A percentile compares a stretch with the other conserved stretches of the same genome.
phyloP scores from a whole-genome alignment of 2,888 invertebrate genomes.

The Sinodicranocentrus sp. region DNA sequence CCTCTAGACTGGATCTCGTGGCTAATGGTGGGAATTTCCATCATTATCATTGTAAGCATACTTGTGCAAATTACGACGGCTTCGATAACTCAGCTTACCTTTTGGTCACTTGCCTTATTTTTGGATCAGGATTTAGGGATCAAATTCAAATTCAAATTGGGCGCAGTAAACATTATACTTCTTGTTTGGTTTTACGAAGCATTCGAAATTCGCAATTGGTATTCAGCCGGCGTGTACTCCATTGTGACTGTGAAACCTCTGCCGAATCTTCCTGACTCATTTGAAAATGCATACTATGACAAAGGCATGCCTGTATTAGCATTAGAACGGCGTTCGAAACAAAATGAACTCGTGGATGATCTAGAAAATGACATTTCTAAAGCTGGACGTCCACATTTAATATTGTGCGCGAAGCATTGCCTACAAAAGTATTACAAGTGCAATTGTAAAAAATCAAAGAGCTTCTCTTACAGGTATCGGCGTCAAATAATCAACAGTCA shows the following conservation, averaged over 20 bases:
- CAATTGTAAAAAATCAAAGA: neutral
- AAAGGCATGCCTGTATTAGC: neutral
- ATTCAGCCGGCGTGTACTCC: conserved; percentile 24
- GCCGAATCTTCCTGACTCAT: neutral
- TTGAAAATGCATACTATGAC: neutral
- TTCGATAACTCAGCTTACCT: neutral
- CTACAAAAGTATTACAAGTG: neutral
- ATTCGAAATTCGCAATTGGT: conserved; percentile 19
- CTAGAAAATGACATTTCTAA: neutral
- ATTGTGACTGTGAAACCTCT: neutral
- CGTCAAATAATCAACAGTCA: neutral
- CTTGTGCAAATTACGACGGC: neutral
- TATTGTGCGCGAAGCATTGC: neutral
- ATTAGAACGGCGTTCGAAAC: neutral
- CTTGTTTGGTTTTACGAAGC: conserved; percentile 8
- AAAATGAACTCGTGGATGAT: no score
- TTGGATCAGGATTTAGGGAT: neutral
- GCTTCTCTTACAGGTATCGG: neutral
- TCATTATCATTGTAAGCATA: neutral
- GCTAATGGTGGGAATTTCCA: neutral
- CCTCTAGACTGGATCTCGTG: neutral
- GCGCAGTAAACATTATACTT: neutral
- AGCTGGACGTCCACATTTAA: neutral
- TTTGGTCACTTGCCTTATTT: neutral
- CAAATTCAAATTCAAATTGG: neutral